Evolutionary conservation across 2,113 vertebrate genomes (phyloP).

Genomic region (Ailuropoda melanoleuca): DNA sequence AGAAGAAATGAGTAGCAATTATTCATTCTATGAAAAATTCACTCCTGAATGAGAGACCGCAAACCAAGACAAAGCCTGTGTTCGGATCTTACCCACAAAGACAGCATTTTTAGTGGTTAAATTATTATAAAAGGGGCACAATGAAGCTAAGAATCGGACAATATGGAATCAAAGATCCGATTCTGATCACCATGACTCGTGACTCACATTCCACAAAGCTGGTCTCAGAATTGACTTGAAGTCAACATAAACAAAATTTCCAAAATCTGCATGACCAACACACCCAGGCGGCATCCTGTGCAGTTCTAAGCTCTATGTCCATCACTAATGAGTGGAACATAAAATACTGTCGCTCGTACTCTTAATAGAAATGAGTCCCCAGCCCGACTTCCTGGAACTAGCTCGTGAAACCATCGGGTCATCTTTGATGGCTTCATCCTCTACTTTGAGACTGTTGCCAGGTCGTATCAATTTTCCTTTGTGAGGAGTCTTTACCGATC

Average conservation of each 20-base stretch:
- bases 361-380: background rate
- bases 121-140: background rate
- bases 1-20: background rate
- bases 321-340: background rate
- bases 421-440: background rate
- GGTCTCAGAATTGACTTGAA: background rate
- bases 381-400: background rate
- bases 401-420: accelerated
- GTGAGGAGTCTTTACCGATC: background rate
- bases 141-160: background rate
- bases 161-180: background rate
- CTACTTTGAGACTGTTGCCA: background rate
- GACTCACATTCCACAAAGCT: background rate
- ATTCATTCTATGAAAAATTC: background rate
- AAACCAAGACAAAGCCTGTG: background rate
- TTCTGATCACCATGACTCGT: background rate
- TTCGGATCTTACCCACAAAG: background rate
- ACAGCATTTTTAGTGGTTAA: background rate
- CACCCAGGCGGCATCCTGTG: background rate
- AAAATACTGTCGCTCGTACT: background rate
- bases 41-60: background rate
- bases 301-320: background rate
- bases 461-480: background rate
- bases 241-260: background rate
- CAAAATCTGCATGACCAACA: background rate